Evolutionary conservation across 2,113 vertebrate species (phyloP), one percentile per base, ranked within the genome.

Genomic region (Acrocephalus arundinaceus): DNA sequence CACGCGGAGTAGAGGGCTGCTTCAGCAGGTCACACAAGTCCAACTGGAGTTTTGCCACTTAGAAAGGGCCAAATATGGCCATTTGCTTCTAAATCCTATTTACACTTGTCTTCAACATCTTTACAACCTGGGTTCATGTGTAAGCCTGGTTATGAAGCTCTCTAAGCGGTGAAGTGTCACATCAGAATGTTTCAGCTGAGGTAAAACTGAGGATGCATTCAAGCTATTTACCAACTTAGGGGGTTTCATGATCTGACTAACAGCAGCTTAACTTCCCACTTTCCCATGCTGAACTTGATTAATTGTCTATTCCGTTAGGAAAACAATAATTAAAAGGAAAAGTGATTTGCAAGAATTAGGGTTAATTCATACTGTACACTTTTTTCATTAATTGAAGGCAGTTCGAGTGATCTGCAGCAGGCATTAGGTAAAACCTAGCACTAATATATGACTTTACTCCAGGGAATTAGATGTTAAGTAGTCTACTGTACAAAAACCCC

Each of bases 311-410:
- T 90, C 75, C 59, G 72, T 74, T 45, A 92, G 72, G 67, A 80
- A 94, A 95, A 88, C 30, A 37, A 58, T 85, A 74, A 88, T 31
- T 65, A 76, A 95, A 90, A 58, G 35, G 23, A 80, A 85, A 91
- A 87, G 46, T 46, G 35, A 93, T 67, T 59, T 77, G n/a, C 37
- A 76, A 68, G 82, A 94, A 35, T 86, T 80, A 43, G 28, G 54
- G 68, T 91, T 94, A 91, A 77, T 76, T 88, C 78, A 76, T 51
- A 70, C 37, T 30, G 30, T 77, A 93, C 20, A 33, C 43, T 74
- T 93, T 62, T 25, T 66, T 91, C 46, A 88, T 67, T 85, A 88
- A 72, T 19, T 37, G 81, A 92, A 95, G 51, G 75, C 55, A 39
- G 51, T 37, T 61, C 1, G 11, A 80, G 79, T 73, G 68, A 88